phyloP scores from a whole-genome alignment of 2,113 vertebrate genomes.

The Mionectes macconnelli region DNA sequence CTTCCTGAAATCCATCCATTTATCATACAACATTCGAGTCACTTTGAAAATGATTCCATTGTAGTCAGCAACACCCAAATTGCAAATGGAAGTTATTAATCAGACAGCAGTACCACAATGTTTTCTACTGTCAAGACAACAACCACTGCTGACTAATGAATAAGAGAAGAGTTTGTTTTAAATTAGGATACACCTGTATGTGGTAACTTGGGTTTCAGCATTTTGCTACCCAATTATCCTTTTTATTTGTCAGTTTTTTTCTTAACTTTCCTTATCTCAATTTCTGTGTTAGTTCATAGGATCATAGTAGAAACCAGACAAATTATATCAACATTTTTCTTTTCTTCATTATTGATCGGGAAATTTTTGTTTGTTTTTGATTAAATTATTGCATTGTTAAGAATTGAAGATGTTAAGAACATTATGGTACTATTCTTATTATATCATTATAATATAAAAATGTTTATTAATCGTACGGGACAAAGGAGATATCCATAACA shows the following conservation, averaged over 20 bases:
- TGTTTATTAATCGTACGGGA: neutral
- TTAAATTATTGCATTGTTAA: neutral
- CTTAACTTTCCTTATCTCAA: neutral
- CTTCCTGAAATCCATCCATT: neutral
- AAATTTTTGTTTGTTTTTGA: neutral
- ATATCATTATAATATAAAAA: neutral
- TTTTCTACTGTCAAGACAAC: conserved; percentile 18
- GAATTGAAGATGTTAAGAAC: neutral
- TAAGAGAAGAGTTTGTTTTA: conserved; percentile 7
- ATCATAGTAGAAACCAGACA: neutral
- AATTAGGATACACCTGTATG: conserved; percentile 48
- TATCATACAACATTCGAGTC: conserved; percentile 4
- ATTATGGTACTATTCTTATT: neutral
- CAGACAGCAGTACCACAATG: conserved; percentile 13
- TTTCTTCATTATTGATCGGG: neutral
- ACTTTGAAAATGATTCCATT: conserved; percentile 41
- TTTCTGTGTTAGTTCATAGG: neutral
- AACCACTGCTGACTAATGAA: conserved; percentile 27
- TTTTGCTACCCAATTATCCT: conserved; percentile 4
- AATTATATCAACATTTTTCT: fast-evolving
- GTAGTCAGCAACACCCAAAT: conserved; percentile 25
- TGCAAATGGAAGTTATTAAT: conserved; percentile 34
- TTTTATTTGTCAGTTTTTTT: neutral
- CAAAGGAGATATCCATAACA: neutral
- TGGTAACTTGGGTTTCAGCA: conserved; percentile 8